Conservation (phyloP, 2,113 vertebrate species). For the Hippoglossus stenolepis region DNA sequence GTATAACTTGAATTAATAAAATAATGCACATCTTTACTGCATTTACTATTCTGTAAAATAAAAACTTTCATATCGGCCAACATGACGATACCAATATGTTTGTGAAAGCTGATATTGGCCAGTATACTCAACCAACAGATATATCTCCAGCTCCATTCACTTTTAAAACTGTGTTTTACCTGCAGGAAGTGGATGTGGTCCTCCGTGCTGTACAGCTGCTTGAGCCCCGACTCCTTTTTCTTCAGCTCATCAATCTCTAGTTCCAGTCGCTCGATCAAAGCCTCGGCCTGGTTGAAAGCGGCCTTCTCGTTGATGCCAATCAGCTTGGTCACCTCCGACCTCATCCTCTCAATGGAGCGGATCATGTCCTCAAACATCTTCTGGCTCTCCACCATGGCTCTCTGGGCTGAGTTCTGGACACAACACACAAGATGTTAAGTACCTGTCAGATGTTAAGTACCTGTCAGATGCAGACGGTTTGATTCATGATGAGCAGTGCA, state of each 20-base stretch:
- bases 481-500: not conserved
- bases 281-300: constrained; percentile 84
- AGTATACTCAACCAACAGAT: not conserved
- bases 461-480: not conserved
- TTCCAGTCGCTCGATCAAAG: constrained; percentile 83
- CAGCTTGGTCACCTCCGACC: constrained; percentile 85
- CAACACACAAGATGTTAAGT: constrained; percentile 23
- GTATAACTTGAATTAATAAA: too few relatives aligned
- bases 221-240: constrained; percentile 84
- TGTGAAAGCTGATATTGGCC: too few relatives aligned
- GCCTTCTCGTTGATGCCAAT: constrained; percentile 87
- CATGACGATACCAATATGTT: too few relatives aligned
- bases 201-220: constrained; percentile 86
- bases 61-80: too few relatives aligned
- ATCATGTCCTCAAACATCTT: constrained; percentile 88
- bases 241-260: constrained; percentile 86
- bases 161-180: constrained; percentile 52
- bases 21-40: too few relatives aligned
- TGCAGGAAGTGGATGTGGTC: constrained; percentile 87
- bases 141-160: too few relatives aligned
- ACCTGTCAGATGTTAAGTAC: constrained; percentile 21
- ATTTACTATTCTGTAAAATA: too few relatives aligned
- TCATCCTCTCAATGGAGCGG: constrained; percentile 86
- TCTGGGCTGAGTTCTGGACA: constrained; percentile 82
- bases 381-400: constrained; percentile 86